Percentiles rank a stretch among this genome's conserved stretches.
Conservation (phyloP, 1,140 invertebrate genomes). For the Pteromalus puparum region DNA sequence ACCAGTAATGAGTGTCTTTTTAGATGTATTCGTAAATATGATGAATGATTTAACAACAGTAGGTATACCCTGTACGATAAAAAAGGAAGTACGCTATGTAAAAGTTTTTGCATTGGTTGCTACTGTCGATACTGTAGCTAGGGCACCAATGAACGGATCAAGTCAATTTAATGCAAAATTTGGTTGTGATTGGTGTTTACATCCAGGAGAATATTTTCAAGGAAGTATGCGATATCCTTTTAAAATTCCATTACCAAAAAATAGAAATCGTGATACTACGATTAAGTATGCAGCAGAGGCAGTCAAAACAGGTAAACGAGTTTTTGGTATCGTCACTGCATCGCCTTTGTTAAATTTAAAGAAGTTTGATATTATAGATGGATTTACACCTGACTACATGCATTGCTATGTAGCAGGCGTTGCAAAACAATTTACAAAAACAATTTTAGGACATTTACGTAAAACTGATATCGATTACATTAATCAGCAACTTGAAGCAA, state of each 20-base stretch:
- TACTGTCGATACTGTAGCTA: neutral
- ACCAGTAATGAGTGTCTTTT: neutral
- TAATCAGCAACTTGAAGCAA: neutral
- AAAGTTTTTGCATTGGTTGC: neutral
- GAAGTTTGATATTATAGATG: slow-evolving; percentile 11
- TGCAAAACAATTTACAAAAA: slow-evolving; percentile 31
- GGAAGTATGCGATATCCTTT: slow-evolving; percentile 7
- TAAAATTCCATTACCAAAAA: neutral
- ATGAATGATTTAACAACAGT: slow-evolving; percentile 7
- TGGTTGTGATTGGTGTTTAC: slow-evolving; percentile 25
- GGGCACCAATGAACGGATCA: neutral
- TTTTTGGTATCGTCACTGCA: neutral
- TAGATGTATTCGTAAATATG: neutral
- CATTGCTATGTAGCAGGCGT: slow-evolving; percentile 43
- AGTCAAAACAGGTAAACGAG: neutral
- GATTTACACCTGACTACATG: slow-evolving; percentile 28
- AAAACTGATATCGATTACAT: neutral
- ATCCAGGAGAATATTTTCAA: neutral
- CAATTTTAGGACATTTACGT: slow-evolving; percentile 21
- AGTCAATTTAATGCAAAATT: slow-evolving; percentile 7
- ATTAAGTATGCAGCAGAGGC: neutral
- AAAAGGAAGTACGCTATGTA: neutral
- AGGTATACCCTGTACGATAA: neutral
- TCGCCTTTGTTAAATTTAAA: slow-evolving; percentile 27
- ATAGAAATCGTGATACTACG: neutral